phyloP scores from a whole-genome alignment of 2,888 invertebrate genomes.

The Herminia tarsipennalis region DNA sequence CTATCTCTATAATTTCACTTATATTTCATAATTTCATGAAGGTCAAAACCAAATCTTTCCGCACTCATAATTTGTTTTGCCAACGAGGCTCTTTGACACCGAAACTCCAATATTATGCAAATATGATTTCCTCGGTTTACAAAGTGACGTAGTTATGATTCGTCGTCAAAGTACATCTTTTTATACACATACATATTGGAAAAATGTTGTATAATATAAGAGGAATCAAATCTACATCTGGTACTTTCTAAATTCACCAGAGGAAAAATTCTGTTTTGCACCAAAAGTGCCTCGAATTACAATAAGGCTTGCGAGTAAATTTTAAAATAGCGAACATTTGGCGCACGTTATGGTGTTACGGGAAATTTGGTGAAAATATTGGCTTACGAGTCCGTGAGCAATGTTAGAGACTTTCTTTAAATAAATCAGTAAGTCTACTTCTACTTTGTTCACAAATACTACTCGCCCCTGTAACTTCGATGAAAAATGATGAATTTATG shows the following conservation, averaged over 20 bases:
- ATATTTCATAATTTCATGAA: not conserved
- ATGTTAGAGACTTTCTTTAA: no score
- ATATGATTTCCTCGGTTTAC: slow-evolving; percentile 15
- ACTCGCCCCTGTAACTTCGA: no score
- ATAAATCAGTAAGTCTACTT: no score
- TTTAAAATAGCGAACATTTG: slow-evolving; percentile 13
- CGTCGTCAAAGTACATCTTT: slow-evolving; percentile 6
- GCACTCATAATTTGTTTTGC: slow-evolving; percentile 1
- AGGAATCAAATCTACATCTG: slow-evolving; percentile 33
- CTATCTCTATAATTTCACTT: not conserved
- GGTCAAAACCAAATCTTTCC: not conserved
- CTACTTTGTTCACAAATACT: no score
- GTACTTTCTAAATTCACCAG: slow-evolving; percentile 9
- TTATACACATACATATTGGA: slow-evolving; percentile 8
- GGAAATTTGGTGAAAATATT: not conserved
- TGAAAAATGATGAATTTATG: no score
- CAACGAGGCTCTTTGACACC: not conserved
- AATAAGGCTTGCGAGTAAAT: slow-evolving; percentile 20
- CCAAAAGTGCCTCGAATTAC: slow-evolving; percentile 28
- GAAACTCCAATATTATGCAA: slow-evolving; percentile 16
- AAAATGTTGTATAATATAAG: slow-evolving; percentile 35
- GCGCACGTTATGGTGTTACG: not conserved
- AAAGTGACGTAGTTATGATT: not conserved
- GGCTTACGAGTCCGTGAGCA: no score
- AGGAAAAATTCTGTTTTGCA: slow-evolving; percentile 15